Conservation (phyloP, 1,140 invertebrate genomes). For the Saxidomus purpurata region DNA sequence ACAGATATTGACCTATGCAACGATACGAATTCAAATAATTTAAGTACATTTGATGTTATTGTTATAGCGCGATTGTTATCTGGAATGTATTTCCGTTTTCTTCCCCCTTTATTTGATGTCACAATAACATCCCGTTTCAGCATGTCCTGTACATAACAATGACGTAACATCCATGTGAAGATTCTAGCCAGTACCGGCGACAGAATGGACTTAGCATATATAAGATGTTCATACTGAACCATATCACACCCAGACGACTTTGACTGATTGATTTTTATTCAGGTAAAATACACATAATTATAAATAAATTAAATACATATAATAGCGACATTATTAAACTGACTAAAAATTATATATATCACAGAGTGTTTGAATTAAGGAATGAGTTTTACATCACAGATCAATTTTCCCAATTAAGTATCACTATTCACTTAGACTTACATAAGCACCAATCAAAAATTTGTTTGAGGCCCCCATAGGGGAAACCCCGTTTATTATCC, state of each 20-base stretch:
- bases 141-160: background rate
- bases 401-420: too few species aligned
- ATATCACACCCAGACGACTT: background rate
- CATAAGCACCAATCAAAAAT: too few species aligned
- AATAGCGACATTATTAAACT: too few species aligned
- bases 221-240: background rate
- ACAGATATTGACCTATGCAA: background rate
- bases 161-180: conserved; percentile 12
- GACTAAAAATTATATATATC: too few species aligned
- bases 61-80: conserved; percentile 41
- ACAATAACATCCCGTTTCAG: conserved; percentile 4
- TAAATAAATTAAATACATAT: too few species aligned
- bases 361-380: too few species aligned
- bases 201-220: background rate
- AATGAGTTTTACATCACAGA: too few species aligned
- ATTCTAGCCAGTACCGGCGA: background rate
- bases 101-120: background rate
- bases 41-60: conserved; percentile 25
- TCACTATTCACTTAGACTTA: too few species aligned
- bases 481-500: too few species aligned
- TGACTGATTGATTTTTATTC: too few species aligned
- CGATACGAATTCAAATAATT: conserved; percentile 34
- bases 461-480: too few species aligned
- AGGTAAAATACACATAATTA: too few species aligned
- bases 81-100: background rate